phyloP scores from a whole-genome alignment of 2,888 invertebrate genomes.

The Eilema sororculum region DNA sequence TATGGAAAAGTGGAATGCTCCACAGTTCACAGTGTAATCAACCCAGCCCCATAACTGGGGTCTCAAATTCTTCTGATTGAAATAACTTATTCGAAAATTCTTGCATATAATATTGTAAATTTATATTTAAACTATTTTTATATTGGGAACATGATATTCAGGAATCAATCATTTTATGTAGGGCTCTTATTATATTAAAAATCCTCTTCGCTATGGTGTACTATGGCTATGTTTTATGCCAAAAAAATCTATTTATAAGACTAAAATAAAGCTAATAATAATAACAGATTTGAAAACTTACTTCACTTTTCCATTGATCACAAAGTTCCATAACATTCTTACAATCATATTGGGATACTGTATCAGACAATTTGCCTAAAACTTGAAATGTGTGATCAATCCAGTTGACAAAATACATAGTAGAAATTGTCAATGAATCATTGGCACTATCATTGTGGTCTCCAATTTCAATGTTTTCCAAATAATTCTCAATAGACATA shows the following conservation, averaged over 20 bases:
- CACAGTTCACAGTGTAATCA: too few relatives aligned
- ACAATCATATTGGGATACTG: constrained; percentile 69
- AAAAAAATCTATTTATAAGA: neutral
- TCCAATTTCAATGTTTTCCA: constrained; percentile 46
- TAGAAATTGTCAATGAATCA: constrained; percentile 63
- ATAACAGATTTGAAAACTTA: constrained; percentile 43
- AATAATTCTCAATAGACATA: constrained; percentile 58
- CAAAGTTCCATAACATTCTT: constrained; percentile 59
- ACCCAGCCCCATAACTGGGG: too few relatives aligned
- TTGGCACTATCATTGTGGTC: constrained; percentile 49
- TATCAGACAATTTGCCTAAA: constrained; percentile 67
- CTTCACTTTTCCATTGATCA: constrained; percentile 71
- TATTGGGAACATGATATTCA: too few relatives aligned
- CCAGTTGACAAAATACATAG: constrained; percentile 84
- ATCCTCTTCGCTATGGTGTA: too few relatives aligned
- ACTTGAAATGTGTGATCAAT: constrained; percentile 81
- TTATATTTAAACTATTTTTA: too few relatives aligned
- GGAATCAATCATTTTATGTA: too few relatives aligned
- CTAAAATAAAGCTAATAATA: neutral
- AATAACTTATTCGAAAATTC: too few relatives aligned
- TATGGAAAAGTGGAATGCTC: too few relatives aligned
- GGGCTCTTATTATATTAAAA: too few relatives aligned
- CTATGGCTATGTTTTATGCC: too few relatives aligned
- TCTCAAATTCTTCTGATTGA: too few relatives aligned
- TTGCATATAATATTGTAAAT: too few relatives aligned